A percentile compares a stretch with the other conserved stretches of the same genome.
These are phyloP conservation scores for Triplophysa rosa DNA, from an alignment of 2,113 vertebrate species.

Conservation along the genomic window DNA sequence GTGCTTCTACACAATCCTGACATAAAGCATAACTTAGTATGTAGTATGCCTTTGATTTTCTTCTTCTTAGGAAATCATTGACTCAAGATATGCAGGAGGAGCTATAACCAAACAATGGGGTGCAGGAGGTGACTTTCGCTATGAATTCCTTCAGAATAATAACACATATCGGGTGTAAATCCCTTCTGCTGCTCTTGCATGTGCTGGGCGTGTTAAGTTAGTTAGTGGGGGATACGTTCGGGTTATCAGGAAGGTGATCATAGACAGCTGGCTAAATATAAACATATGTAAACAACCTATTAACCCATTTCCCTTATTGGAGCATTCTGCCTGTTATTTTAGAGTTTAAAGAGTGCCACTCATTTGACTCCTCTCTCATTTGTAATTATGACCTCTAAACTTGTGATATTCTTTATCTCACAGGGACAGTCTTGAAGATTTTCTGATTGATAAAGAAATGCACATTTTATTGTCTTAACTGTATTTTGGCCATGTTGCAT, in stretches of 20 bases:
- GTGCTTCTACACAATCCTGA: background rate
- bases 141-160: conserved; percentile 18
- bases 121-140: background rate
- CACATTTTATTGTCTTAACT: no score
- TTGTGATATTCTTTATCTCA: background rate
- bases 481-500: background rate
- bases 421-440: no score
- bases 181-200: background rate
- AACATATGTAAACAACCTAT: conserved; percentile 57
- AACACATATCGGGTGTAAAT: background rate
- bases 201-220: background rate
- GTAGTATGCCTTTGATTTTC: background rate
- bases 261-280: conserved; percentile 39
- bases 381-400: background rate
- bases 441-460: no score
- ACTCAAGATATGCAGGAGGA: conserved; percentile 10
- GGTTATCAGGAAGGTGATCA: conserved; percentile 61
- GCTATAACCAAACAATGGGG: background rate
- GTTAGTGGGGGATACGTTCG: conserved; percentile 11
- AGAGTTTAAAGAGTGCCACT: background rate
- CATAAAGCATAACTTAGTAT: background rate
- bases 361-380: background rate
- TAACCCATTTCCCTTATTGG: conserved; percentile 54
- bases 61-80: conserved; percentile 11
- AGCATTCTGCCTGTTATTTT: conserved; percentile 40